phyloP scores from a whole-genome alignment of 2,797 vertebrate species.

The Pampus argenteus region DNA sequence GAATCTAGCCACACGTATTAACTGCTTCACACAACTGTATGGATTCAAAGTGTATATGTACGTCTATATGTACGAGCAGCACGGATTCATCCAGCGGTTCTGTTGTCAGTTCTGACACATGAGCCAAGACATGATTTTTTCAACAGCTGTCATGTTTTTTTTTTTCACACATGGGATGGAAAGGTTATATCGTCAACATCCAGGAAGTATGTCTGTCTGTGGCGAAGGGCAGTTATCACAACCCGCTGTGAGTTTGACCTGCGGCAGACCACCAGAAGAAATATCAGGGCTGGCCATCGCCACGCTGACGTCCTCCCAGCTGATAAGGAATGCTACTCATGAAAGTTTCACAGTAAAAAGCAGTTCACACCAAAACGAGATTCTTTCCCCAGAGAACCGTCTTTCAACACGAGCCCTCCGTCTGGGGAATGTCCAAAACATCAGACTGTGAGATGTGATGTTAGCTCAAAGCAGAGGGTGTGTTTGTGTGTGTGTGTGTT shows the following conservation, averaged over 20 bases:
- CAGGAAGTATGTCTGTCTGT: slow-evolving; percentile 13
- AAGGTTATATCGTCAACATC: slow-evolving; percentile 31
- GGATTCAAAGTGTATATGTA: slow-evolving; percentile 5
- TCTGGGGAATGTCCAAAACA: slow-evolving; percentile 15
- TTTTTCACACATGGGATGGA: background rate
- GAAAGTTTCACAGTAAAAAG: slow-evolving; percentile 34
- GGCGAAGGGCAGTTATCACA: slow-evolving; percentile 33
- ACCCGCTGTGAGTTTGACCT: slow-evolving; percentile 54
- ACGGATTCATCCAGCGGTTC: background rate
- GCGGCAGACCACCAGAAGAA: slow-evolving; percentile 22
- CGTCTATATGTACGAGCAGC: background rate
- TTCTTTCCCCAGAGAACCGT: slow-evolving; percentile 13
- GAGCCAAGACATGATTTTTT: background rate
- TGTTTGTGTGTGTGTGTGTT: background rate
- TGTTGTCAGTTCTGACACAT: background rate
- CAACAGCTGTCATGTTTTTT: background rate
- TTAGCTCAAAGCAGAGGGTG: slow-evolving; percentile 12
- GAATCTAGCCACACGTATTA: background rate
- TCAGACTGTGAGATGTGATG: slow-evolving; percentile 7
- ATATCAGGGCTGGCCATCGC: slow-evolving; percentile 7
- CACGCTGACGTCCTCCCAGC: slow-evolving; percentile 48
- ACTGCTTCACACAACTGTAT: background rate
- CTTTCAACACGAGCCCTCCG: slow-evolving; percentile 17
- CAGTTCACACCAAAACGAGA: slow-evolving; percentile 37
- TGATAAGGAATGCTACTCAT: slow-evolving; percentile 55